Percentiles rank a stretch among this genome's conserved stretches.
These are phyloP conservation scores for Uloborus plumipes DNA, from an alignment of 2,888 invertebrate species.

Conservation along the genomic window DNA sequence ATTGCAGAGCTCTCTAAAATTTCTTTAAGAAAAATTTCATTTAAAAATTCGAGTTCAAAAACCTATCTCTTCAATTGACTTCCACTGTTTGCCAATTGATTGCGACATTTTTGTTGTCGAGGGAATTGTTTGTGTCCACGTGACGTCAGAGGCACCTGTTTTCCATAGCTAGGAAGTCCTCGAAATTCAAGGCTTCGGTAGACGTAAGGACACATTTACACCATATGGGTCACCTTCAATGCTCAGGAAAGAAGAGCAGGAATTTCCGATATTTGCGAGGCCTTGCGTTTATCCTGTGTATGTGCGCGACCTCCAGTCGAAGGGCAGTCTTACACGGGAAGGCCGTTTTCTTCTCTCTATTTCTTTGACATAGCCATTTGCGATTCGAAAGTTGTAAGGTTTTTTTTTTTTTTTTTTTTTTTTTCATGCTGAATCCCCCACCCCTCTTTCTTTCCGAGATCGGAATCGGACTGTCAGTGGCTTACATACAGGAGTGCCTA, in stretches of 20 bases:
- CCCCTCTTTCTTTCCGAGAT: no score
- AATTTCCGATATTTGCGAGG: slow-evolving; percentile 32
- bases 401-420: no score
- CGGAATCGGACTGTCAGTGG: no score
- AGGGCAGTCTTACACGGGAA: no score
- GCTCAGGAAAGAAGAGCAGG: slow-evolving; percentile 15
- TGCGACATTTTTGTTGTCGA: background rate
- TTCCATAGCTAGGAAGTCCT: slow-evolving; percentile 14
- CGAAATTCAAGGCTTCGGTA: slow-evolving; percentile 43
- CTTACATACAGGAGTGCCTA: no score
- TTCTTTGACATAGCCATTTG: no score
- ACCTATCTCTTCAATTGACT: background rate
- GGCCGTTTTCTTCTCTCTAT: no score
- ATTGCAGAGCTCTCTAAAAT: background rate
- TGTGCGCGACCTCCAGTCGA: no score
- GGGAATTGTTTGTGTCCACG: background rate
- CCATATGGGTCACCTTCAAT: slow-evolving; percentile 20
- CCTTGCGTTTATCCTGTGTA: slow-evolving; percentile 33
- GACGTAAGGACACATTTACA: slow-evolving; percentile 16
- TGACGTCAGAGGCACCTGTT: slow-evolving; percentile 23
- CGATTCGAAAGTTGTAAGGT: no score
- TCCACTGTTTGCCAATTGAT: background rate
- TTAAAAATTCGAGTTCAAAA: background rate
- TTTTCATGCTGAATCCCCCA: no score
- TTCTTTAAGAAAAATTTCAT: background rate